These are phyloP conservation scores for Bufo bufo DNA, from an alignment of 2,113 vertebrate genomes.

Conservation along the genomic window DNA sequence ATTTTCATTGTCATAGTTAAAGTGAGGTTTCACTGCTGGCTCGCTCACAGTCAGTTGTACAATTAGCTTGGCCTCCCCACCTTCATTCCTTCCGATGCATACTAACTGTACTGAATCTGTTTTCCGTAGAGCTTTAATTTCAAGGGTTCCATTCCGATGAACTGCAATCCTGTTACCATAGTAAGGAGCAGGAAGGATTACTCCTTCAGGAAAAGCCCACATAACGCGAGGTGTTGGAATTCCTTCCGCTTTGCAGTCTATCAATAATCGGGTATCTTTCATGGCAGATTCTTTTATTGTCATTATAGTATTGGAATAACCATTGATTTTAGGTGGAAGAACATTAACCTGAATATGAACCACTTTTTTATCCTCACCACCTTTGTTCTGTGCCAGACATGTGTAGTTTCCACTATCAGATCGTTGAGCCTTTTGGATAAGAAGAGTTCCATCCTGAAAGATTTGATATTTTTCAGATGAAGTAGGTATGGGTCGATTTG, in stretches of 20 bases:
- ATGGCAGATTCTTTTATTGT: constrained; percentile 69
- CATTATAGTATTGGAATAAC: constrained; percentile 66
- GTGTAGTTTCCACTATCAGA: constrained; percentile 91
- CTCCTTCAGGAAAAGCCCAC: constrained; percentile 88
- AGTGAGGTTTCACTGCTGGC: constrained; percentile 67
- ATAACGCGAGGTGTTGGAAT: constrained; percentile 76
- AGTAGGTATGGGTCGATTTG: constrained; percentile 73
- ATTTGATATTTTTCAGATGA: constrained; percentile 81
- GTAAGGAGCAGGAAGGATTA: constrained; percentile 85
- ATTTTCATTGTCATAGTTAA: constrained; percentile 71
- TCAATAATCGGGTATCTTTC: constrained; percentile 70
- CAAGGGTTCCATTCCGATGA: constrained; percentile 87
- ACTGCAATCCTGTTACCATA: constrained; percentile 81
- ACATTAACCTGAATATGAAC: constrained; percentile 76
- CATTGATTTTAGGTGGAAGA: constrained; percentile 81
- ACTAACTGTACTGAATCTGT: constrained; percentile 77
- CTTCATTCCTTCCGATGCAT: constrained; percentile 86
- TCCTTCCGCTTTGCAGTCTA: constrained; percentile 83
- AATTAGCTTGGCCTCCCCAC: constrained; percentile 80
- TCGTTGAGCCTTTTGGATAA: constrained; percentile 83
- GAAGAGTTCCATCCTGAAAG: constrained; percentile 78
- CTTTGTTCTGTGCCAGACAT: constrained; percentile 77
- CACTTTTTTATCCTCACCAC: constrained; percentile 79
- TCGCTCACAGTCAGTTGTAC: constrained; percentile 80
- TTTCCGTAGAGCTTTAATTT: constrained; percentile 74